These are phyloP conservation scores for Scaptomyza montana DNA, from an alignment of 1,140 invertebrate genomes.

Conservation along the genomic window DNA sequence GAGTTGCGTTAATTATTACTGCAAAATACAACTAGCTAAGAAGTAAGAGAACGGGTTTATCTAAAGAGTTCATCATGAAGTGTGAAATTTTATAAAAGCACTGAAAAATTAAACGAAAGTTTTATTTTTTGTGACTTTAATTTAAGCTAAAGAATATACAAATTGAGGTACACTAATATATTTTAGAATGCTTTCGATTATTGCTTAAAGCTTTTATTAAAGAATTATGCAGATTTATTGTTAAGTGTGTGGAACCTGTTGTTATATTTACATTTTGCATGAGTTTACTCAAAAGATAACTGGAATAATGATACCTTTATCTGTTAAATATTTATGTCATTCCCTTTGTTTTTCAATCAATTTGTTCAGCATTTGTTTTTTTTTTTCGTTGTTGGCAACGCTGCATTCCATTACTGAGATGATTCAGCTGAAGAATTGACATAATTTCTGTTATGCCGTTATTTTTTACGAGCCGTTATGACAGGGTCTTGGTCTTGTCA, in stretches of 20 bases:
- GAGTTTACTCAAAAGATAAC: not conserved
- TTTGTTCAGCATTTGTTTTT: not conserved
- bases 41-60: not conserved
- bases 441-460: slow-evolving; percentile 1
- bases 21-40: not conserved
- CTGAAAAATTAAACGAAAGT: not conserved
- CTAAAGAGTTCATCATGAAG: not conserved
- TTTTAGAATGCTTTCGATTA: no score
- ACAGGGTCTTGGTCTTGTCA: not conserved
- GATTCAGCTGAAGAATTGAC: not conserved
- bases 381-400: not conserved
- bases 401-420: not conserved
- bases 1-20: slow-evolving; percentile 1
- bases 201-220: not conserved
- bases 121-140: not conserved
- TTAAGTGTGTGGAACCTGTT: not conserved
- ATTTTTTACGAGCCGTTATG: slow-evolving; percentile 1
- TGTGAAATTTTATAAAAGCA: not conserved
- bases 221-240: not conserved
- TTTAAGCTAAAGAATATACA: no score
- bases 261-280: not conserved
- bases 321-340: no score
- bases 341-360: not conserved
- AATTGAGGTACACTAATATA: no score
- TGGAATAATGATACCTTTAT: no score